These are phyloP conservation scores for Rallus crepitans DNA, from an alignment of 2,797 vertebrate genomes.

Conservation along the genomic window DNA sequence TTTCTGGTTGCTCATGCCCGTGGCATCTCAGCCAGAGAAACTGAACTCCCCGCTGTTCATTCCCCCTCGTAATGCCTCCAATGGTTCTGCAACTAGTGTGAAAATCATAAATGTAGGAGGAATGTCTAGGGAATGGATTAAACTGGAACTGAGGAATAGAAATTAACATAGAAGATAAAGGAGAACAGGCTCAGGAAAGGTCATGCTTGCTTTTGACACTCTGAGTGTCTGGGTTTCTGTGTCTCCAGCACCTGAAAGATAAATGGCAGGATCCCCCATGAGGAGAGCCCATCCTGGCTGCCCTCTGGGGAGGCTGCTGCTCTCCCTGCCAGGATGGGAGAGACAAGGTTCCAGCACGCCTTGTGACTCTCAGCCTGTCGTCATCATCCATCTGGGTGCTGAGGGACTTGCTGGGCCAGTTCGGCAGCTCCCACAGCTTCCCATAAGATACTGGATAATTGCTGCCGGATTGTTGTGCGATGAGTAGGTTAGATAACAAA, in stretches of 20 bases:
- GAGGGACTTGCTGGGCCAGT: slow-evolving; percentile 34
- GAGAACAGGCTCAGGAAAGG: background rate
- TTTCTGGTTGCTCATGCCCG: background rate
- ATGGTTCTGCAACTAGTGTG: background rate
- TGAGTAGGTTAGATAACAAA: slow-evolving; percentile 63
- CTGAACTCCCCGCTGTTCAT: background rate
- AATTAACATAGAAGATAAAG: background rate
- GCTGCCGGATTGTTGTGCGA: slow-evolving; percentile 41
- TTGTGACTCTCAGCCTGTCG: slow-evolving; percentile 1
- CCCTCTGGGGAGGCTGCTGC: background rate
- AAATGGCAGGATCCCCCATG: background rate
- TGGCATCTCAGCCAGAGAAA: background rate
- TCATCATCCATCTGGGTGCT: slow-evolving; percentile 11
- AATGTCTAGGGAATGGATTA: background rate
- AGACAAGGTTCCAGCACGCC: background rate
- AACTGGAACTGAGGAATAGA: background rate
- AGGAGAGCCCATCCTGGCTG: background rate
- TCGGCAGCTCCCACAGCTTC: slow-evolving; percentile 3
- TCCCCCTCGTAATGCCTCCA: background rate
- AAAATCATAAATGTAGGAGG: background rate
- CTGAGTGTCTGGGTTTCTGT: background rate
- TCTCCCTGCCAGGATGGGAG: background rate
- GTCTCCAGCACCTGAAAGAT: background rate
- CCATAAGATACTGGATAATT: slow-evolving; percentile 57
- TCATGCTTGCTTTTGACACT: background rate